phyloP scores from a whole-genome alignment of 2,797 vertebrate species.

The Dryobates pubescens region DNA sequence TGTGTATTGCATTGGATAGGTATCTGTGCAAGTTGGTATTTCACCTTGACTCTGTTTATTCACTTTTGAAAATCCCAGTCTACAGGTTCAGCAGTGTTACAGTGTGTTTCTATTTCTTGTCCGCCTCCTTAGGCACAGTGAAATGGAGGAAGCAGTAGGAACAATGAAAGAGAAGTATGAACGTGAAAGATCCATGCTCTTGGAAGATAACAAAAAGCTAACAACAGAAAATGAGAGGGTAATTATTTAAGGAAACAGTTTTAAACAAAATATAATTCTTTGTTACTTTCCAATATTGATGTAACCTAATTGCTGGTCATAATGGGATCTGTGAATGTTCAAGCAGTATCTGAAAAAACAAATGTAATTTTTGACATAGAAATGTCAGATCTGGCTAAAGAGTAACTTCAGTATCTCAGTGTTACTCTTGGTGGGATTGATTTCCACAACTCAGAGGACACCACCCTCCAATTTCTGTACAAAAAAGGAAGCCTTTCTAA shows the following conservation, averaged over 20 bases:
- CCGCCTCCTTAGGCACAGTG: slow-evolving; percentile 80
- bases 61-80: neutral
- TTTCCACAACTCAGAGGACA: neutral
- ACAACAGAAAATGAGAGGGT: slow-evolving; percentile 90
- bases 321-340: neutral
- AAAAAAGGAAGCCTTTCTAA: neutral
- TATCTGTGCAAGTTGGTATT: neutral
- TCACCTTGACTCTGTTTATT: neutral
- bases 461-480: neutral
- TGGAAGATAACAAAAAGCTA: slow-evolving; percentile 91
- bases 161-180: slow-evolving; percentile 88
- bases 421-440: neutral
- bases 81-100: neutral
- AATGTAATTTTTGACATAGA: neutral
- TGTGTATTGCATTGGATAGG: neutral
- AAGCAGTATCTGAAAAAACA: neutral
- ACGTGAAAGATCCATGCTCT: slow-evolving; percentile 86
- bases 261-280: neutral
- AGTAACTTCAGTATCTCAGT: neutral
- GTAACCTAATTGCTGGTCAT: neutral
- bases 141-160: slow-evolving; percentile 88
- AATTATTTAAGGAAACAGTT: neutral
- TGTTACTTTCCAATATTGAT: neutral
- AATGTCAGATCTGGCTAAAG: neutral
- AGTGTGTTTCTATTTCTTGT: slow-evolving; percentile 2